These are phyloP conservation scores for Campoplex nolae DNA, from an alignment of 2,888 invertebrate genomes.

Conservation along the genomic window DNA sequence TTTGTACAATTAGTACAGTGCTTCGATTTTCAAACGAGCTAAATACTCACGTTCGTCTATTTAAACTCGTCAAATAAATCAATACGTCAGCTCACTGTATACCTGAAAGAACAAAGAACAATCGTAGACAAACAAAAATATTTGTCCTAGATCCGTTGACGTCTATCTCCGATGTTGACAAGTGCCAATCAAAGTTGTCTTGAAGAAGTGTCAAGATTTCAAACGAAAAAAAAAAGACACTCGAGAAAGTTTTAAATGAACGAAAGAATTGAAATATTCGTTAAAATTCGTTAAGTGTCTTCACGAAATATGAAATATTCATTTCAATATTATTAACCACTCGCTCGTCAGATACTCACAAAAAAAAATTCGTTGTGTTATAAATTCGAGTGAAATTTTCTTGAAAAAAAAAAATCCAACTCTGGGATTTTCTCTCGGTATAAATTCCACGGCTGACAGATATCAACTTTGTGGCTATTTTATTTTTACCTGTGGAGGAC, in stretches of 20 bases:
- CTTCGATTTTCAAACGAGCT: not conserved
- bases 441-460: constrained; percentile 66
- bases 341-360: not conserved
- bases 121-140: not conserved
- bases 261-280: constrained; percentile 2
- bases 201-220: not conserved
- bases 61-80: not conserved
- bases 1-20: not conserved
- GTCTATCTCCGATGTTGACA: not conserved
- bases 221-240: not conserved
- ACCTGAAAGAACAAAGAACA: not conserved
- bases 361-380: not conserved
- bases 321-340: not conserved
- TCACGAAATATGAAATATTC: not conserved
- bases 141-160: not conserved
- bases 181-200: constrained; percentile 8
- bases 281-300: not conserved
- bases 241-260: not conserved
- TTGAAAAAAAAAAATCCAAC: not conserved
- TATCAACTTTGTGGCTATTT: constrained; percentile 23
- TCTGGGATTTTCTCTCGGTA: constrained; percentile 27
- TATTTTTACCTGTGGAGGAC: constrained; percentile 31
- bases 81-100: not conserved
- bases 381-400: constrained; percentile 24
- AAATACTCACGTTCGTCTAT: not conserved